These are phyloP conservation scores for Habropoda laboriosa DNA, from an alignment of 1,140 invertebrate genomes.

Conservation along the genomic window DNA sequence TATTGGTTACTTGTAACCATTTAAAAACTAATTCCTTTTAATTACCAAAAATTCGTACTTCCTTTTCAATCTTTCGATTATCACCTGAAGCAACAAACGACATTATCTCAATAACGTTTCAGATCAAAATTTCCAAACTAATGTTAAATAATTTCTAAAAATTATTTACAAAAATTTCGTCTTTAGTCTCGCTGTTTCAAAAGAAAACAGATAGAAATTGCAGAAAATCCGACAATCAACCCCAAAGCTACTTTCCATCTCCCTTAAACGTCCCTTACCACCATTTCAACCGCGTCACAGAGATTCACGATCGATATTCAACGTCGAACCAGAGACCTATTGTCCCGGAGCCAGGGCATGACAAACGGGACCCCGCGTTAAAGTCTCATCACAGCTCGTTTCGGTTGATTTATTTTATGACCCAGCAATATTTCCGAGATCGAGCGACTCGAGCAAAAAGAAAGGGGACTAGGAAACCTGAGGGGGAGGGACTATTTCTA, in stretches of 20 bases:
- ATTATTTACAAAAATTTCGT: too few species aligned
- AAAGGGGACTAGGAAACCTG: background rate
- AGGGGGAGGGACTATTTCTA: constrained; percentile 11
- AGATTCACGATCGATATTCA: constrained; percentile 10
- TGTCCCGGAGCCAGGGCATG: background rate
- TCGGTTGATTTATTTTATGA: constrained; percentile 56
- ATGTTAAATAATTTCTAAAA: too few species aligned
- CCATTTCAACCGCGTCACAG: background rate
- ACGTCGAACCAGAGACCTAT: constrained; percentile 5
- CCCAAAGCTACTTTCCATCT: background rate
- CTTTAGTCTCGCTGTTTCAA: too few species aligned
- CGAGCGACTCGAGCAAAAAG: background rate
- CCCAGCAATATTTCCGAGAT: constrained; percentile 31
- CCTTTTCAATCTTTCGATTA: too few species aligned
- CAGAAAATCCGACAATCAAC: background rate
- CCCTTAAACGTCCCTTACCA: background rate
- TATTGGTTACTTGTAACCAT: too few species aligned
- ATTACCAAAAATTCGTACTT: too few species aligned
- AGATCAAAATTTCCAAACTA: too few species aligned
- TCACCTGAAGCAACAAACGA: too few species aligned
- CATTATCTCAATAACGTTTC: too few species aligned
- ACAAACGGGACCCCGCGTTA: constrained; percentile 36
- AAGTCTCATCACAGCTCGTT: constrained; percentile 38
- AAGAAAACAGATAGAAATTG: background rate
- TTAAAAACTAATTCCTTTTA: too few species aligned